These are phyloP conservation scores for Deilephila elpenor DNA, from an alignment of 2,888 invertebrate genomes.

Conservation along the genomic window DNA sequence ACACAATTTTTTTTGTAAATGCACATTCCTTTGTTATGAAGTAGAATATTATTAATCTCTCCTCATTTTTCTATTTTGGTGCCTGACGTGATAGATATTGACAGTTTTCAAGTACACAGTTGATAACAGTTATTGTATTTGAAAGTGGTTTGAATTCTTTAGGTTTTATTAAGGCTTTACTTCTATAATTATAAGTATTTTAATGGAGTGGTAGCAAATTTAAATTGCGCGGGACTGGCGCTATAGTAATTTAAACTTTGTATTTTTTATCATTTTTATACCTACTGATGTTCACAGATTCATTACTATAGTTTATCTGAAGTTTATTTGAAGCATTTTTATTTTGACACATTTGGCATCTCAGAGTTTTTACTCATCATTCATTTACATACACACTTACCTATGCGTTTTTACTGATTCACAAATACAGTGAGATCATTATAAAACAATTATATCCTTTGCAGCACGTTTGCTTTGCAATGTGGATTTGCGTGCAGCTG, in stretches of 20 bases:
- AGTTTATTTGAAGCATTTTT: no score
- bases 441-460: background rate
- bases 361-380: background rate
- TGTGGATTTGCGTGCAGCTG: background rate
- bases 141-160: background rate
- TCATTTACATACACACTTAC: background rate
- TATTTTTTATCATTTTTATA: no score
- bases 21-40: background rate
- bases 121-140: background rate
- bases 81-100: background rate
- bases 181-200: no score
- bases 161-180: background rate
- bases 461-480: background rate
- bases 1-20: no score
- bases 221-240: no score
- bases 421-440: slow-evolving; percentile 1
- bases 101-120: background rate
- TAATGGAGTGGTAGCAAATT: no score
- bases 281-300: no score
- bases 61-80: background rate
- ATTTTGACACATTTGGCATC: no score
- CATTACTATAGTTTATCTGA: no score
- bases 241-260: no score
- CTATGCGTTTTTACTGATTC: background rate
- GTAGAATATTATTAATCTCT: background rate